A percentile compares a stretch with the other conserved stretches of the same genome.
phyloP scores from a whole-genome alignment of 2,888 invertebrate genomes.

The Thumatha senex region DNA sequence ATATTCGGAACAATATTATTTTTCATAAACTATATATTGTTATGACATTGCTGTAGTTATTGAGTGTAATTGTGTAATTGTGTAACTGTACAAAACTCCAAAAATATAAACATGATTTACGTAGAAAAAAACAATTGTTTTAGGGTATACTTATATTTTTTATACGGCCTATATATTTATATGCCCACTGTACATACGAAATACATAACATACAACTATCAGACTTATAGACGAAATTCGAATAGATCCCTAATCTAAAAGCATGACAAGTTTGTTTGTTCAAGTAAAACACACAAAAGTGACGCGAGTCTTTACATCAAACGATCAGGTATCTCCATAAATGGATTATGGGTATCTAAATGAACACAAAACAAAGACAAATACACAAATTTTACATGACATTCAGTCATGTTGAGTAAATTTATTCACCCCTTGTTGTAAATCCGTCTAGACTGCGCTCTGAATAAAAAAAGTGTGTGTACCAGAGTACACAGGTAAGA shows the following conservation, averaged over 20 bases:
- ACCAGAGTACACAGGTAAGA: no score
- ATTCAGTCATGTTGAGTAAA: constrained; percentile 3
- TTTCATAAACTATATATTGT: no score
- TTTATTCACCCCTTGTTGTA: constrained; percentile 28
- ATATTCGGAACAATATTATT: no score
- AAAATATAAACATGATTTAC: no score
- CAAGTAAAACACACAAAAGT: background rate
- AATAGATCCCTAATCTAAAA: background rate
- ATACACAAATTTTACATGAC: background rate
- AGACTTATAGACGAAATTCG: background rate
- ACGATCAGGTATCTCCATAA: background rate
- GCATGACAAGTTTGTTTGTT: background rate
- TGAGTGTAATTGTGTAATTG: no score
- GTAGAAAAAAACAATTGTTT: no score
- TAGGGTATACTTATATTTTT: no score
- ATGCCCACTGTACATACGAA: no score
- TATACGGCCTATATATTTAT: no score
- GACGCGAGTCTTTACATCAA: background rate
- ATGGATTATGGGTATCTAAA: background rate
- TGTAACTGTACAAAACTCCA: no score
- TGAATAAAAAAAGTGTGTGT: constrained; percentile 10
- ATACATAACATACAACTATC: no score
- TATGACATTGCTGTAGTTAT: no score
- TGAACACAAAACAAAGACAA: background rate
- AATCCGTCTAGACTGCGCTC: constrained; percentile 25